Percentiles rank a stretch among this genome's conserved stretches.
Conservation (phyloP, 2,113 vertebrate species). For the Percina caprodes region DNA sequence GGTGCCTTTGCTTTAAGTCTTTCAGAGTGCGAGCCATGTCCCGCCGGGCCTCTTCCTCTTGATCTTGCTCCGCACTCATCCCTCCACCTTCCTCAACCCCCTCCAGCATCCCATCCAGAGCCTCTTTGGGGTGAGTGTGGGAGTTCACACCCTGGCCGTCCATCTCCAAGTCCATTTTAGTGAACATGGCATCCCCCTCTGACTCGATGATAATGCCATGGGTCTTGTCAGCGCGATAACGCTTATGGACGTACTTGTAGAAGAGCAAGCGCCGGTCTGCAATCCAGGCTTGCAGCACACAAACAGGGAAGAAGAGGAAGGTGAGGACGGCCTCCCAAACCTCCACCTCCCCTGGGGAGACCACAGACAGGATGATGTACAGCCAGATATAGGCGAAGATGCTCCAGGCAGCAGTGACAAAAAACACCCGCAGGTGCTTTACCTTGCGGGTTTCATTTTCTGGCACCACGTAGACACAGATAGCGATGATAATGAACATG, state of each 20-base stretch:
- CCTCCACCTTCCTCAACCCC: conserved; percentile 82
- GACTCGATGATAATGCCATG: conserved; percentile 88
- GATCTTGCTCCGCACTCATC: conserved; percentile 70
- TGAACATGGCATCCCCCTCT: conserved; percentile 85
- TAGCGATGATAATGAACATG: conserved; percentile 90
- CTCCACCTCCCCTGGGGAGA: conserved; percentile 86
- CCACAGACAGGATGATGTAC: conserved; percentile 87
- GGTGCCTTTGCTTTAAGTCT: conserved; percentile 87
- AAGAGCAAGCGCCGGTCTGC: conserved; percentile 88
- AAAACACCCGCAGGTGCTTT: conserved; percentile 89
- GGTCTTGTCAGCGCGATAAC: conserved; percentile 86
- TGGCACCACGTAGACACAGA: conserved; percentile 88
- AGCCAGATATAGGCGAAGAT: conserved; percentile 90
- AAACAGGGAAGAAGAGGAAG: conserved; percentile 88
- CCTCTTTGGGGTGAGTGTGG: conserved; percentile 82
- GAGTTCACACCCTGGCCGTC: conserved; percentile 84
- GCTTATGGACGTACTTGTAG: conserved; percentile 88
- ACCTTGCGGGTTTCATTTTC: conserved; percentile 86
- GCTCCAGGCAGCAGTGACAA: conserved; percentile 88
- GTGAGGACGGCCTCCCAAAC: conserved; percentile 89
- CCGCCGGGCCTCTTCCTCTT: conserved; percentile 84
- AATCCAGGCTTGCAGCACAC: conserved; percentile 89
- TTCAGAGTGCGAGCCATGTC: conserved; percentile 89
- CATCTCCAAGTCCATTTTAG: conserved; percentile 88
- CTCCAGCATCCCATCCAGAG: conserved; percentile 83